Evolutionary conservation across 2,888 invertebrate species (phyloP), one percentile per base, ranked within the genome.

Genomic region (Acheta domesticus): DNA sequence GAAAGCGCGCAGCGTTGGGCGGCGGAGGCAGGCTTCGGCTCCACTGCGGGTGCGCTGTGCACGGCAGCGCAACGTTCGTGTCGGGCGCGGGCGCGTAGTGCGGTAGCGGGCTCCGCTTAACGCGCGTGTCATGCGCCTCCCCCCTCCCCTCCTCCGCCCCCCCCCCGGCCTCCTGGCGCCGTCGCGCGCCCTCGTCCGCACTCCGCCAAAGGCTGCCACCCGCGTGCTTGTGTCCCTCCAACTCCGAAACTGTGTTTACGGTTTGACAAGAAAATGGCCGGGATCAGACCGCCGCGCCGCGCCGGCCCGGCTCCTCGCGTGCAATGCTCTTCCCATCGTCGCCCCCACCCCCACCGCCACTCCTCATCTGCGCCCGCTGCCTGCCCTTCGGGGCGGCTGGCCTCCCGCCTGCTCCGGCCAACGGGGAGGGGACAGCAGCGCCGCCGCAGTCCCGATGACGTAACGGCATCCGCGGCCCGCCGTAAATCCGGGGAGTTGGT

Each of bases 181-280:
- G 62, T 14, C 62, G 62, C 0, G 8, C 36, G 36, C 8, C 36
- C 36, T 8, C 36, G 36, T 36, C 36, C 36, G 8, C 36, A 36
- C 36, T 36, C 36, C 36, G 36, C 36, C 36, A 36, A 36, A 36
- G 62, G 62, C 62, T 19, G 62, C 16, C 62, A n/a, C 62, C n/a
- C 62, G n/a, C 62, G 14, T n/a, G 62, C 62, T 12, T n/a, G 62
- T 62, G 62, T 62, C 62, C n/a, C 62, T 62, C 62, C 62, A 19
- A 62, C n/a, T 62, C 62, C 62, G 0, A 62, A 62, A 62, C 16
- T n/a, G 62, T 62, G n/a, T 62, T 62, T 62, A 62, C 62, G 62
- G 62, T 62, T 62, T 62, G 62, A 62, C 62, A 62, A 62, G 62
- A 62, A 62, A 62, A 62, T 62, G 62, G 62, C 62, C n/a, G 62